Evolutionary conservation across 1,140 invertebrate genomes (phyloP), one percentile per base, ranked within the genome.

Genomic region (Zaprionus ornatus): DNA sequence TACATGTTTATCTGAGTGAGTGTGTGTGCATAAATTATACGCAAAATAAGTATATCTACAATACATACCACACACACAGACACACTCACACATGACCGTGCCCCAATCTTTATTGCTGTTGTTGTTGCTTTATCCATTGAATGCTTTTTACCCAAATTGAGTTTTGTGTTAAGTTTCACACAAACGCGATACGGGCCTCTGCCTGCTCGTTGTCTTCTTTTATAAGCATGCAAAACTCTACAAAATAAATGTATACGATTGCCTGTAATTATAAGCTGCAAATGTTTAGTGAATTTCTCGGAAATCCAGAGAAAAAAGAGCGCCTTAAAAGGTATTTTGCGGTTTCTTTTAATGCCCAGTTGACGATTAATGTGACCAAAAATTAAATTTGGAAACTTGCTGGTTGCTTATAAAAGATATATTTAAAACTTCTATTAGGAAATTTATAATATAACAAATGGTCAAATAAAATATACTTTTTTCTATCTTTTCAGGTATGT

Each of bases 111-210:
- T 75, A 32, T 29, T n/a, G 29, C 21, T 56, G 48, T 48, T 68
- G 27, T 64, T 61, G 77, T 73, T 64, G 66, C 35, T 37, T 21
- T 37, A 7, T 50, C 65, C 10, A 29, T 60, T 56, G 52, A 67
- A 77, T 67, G 59, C 64, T 56, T 90, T 90, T 88, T 88, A 70
- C 64, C 66, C 74, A 88, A 87, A 88, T 87, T 84, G 50, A 88
- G 78, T 70, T 88, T 85, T 87, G 84, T 87, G 84, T 84, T 90
- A 84, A 90, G 85, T 88, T 88, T 87, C 83, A 83, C 83, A 78
- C 80, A 87, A 75, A 81, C 48, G 37, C 82, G 69, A 84, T 70
- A 84, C 23, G 27, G 55, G 50, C 65, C 56, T 69, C 80, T 71
- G 52, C 25, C 74, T 45, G 68, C 69, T 75, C 19, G 74, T 78